Evolutionary conservation across 2,113 vertebrate genomes (phyloP), one percentile per base, ranked within the genome.

Genomic region (Mellivora capensis): DNA sequence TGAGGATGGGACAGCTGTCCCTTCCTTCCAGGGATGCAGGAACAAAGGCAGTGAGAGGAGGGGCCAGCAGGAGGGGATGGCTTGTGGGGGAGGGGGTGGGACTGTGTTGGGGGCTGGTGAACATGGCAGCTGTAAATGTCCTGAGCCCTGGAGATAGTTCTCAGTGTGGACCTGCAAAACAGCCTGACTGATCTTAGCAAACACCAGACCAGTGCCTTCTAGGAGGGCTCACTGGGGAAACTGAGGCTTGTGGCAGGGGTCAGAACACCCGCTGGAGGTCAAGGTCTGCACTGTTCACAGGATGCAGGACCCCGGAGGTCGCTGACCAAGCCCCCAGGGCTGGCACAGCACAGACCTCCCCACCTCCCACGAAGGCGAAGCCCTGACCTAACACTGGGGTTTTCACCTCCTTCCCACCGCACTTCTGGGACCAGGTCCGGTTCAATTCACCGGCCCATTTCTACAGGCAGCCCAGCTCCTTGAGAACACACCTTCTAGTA

Each of bases 1-100:
- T 3, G 54, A 87, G 71, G 59, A 71, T 14, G 92, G 67, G 0
- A 23, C 64, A 94, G 96, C 95, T 93, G 97, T 44, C 85, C 85
- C 11, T 37, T 39, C 20, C 77, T 11, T 10, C n/a, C 14, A 8
- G 31, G 0, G 74, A 85, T 15, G 3, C 52, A 2, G 2, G 27
- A 27, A 84, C 71, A 91, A 82, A 94, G 93, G 23, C 34, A 34
- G 59, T 5, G 27, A 29, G 12, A 7, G 13, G 8, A 23, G 4
- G 86, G 42, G 20, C 67, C 44, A 6, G 72, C 6, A 9, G 39
- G 39, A 14, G 59, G 23, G 71, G 57, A 25, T 1, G 31, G 71
- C 10, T 0, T 4, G 49, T 20, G 59, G 20, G 3, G 42, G 0
- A 2, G 34, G 29, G 12, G 13, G 23, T 11, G 6, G 14, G 12